Base-by-base conservation (phyloP, 1,140 invertebrate species). In the Drosophila burlai region DNA sequence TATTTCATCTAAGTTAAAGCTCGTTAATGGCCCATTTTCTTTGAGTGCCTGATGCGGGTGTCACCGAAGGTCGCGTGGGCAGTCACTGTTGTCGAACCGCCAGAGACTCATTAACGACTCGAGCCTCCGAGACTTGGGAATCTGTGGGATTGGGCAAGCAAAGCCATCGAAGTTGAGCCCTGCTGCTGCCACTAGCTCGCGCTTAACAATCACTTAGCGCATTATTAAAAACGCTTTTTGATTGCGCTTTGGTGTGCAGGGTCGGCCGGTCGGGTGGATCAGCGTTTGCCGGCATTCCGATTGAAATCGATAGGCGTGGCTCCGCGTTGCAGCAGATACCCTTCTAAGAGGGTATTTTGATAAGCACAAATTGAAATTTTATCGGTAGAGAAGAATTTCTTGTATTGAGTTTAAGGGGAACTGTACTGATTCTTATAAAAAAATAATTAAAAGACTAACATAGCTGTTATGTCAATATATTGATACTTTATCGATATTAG, bases 171-270 rank as follows among this genome's bases (percentile, higher is more conserved):
- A 13, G 61, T 4, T 13, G 4, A 31, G 68, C 34, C 31, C 36
- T 54, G 47, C 47, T n/a, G 49, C 43, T 11, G 47, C 34, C 66
- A 55, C 50, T 40, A 50, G 54, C 34, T 24, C 75, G 61, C 68
- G 81, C 78, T 82, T 84, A 89, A 89, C 85, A 89, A 89, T 89
- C 85, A 89, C 85, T 89, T 89, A 89, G 85, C 85, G 85, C 85
- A 85, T 89, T 89, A 90, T 89, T 89, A 84, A 89, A 89, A 89
- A 90, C 85, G 85, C 81, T 84, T 89, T 86, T 89, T 89, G 84
- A 89, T 89, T 89, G 81, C 85, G 78, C 81, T 84, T 90, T 90
- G 74, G 81, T 78, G 81, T 90, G 84, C 72, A 67, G 65, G 67
- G 40, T 60, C 46, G 63, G 40, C 57, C 46, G 46, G 24, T 49